These are phyloP conservation scores for Caradrina kadenii DNA, from an alignment of 2,888 invertebrate species.

Conservation along the genomic window DNA sequence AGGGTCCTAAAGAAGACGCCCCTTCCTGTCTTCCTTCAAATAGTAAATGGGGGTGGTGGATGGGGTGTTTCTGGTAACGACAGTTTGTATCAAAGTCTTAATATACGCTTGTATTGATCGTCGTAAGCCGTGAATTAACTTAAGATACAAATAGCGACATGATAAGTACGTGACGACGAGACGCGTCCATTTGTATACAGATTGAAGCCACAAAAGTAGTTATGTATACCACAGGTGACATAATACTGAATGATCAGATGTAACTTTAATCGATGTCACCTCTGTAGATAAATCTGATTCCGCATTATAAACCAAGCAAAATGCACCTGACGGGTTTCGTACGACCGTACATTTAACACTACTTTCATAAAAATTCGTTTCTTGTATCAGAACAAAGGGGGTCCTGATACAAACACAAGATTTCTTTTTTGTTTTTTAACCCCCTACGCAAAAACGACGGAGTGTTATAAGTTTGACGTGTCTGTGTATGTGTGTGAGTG, in stretches of 20 bases:
- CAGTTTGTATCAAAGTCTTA: neutral
- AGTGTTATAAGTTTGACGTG: no score
- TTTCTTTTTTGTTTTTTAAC: no score
- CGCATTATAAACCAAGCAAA: no score
- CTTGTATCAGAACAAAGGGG: no score
- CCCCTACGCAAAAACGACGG: no score
- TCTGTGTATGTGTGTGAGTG: no score
- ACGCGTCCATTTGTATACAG: neutral
- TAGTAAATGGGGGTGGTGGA: neutral
- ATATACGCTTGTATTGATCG: constrained; percentile 33
- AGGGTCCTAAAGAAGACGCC: neutral
- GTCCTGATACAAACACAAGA: no score
- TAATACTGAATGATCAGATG: constrained; percentile 2
- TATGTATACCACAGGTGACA: neutral
- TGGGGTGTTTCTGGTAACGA: neutral
- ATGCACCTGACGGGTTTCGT: no score
- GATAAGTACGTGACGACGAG: neutral
- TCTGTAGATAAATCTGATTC: no score
- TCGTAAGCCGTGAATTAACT: neutral
- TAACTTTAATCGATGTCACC: no score
- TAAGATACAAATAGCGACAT: constrained; percentile 18
- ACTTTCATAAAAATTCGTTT: no score
- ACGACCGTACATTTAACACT: no score
- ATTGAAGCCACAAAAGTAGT: constrained; percentile 44
- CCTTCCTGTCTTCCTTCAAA: neutral